These are phyloP conservation scores for Thunnus maccoyii DNA, from an alignment of 2,113 vertebrate species.

Conservation along the genomic window DNA sequence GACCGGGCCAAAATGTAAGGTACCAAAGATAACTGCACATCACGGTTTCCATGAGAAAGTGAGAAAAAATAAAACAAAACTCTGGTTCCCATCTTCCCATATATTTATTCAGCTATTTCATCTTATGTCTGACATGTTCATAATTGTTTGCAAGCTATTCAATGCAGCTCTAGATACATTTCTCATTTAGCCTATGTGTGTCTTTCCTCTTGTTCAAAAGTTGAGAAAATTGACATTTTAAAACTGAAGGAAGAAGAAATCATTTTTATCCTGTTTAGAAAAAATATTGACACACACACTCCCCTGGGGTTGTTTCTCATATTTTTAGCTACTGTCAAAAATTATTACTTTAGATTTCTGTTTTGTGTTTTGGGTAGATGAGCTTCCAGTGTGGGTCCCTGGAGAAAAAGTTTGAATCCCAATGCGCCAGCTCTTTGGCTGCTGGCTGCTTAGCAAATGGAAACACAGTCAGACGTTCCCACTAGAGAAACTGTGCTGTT, in stretches of 20 bases:
- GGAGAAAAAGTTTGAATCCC: conserved; percentile 75
- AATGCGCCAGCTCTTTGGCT: conserved; percentile 61
- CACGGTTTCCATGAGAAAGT: too few relatives aligned
- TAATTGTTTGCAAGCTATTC: background rate
- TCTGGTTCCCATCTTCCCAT: background rate
- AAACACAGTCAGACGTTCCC: conserved; percentile 58
- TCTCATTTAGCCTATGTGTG: conserved; percentile 7
- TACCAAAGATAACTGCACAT: too few relatives aligned
- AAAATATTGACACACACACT: conserved; percentile 69
- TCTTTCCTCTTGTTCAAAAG: conserved; percentile 23
- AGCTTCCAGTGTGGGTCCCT: conserved; percentile 69
- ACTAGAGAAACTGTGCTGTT: conserved; percentile 56
- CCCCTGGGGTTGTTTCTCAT: conserved; percentile 61
- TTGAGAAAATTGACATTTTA: conserved; percentile 49
- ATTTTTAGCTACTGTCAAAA: conserved; percentile 77
- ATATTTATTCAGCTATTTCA: conserved; percentile 13
- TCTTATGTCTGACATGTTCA: background rate
- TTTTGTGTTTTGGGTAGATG: conserved; percentile 66
- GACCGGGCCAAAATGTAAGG: too few relatives aligned
- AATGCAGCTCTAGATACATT: background rate
- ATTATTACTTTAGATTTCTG: conserved; percentile 64
- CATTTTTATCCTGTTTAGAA: conserved; percentile 44
- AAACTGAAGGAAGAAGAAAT: conserved; percentile 48
- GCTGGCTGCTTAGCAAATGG: conserved; percentile 64
- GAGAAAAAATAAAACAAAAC: too few relatives aligned